A percentile compares a stretch with the other conserved stretches of the same genome.
phyloP scores from a whole-genome alignment of 1,140 invertebrate genomes.

The Forficula auricularia region DNA sequence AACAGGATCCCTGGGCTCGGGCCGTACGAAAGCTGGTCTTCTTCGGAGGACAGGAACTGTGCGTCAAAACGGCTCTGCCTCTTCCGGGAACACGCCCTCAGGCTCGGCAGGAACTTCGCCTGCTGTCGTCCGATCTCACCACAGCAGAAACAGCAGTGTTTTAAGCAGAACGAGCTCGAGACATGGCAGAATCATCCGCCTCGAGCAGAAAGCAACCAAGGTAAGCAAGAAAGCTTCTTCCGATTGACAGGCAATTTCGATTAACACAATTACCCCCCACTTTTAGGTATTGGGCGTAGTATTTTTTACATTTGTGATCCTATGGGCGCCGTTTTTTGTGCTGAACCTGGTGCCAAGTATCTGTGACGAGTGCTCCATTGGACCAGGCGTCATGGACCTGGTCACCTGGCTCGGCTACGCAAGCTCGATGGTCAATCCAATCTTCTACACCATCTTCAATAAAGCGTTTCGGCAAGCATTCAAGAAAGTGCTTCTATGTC shows the following conservation, averaged over 20 bases:
- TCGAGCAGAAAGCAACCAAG: slow-evolving; percentile 89
- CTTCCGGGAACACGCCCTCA: slow-evolving; percentile 9
- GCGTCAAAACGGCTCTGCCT: slow-evolving; percentile 21
- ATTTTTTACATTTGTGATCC: slow-evolving; percentile 81
- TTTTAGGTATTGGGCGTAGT: slow-evolving; percentile 61
- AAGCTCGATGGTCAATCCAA: slow-evolving; percentile 83
- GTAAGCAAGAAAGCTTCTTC: too few species aligned
- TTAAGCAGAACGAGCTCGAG: slow-evolving; percentile 59
- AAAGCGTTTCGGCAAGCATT: slow-evolving; percentile 82
- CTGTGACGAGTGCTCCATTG: slow-evolving; percentile 60
- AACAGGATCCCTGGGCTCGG: not conserved
- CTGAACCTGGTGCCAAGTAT: slow-evolving; percentile 64
- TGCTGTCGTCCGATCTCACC: slow-evolving; percentile 34
- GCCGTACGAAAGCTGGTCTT: slow-evolving; percentile 16
- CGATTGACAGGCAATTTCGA: too few species aligned
- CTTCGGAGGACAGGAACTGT: slow-evolving; percentile 21
- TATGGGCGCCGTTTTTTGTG: slow-evolving; percentile 88
- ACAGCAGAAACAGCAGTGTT: slow-evolving; percentile 57
- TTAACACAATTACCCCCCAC: too few species aligned
- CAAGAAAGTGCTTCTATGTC: slow-evolving; percentile 68
- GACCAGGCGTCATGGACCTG: slow-evolving; percentile 62
- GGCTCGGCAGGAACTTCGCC: slow-evolving; percentile 15
- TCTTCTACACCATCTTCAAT: slow-evolving; percentile 90
- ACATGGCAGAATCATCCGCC: slow-evolving; percentile 57
- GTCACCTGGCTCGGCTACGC: slow-evolving; percentile 84